phyloP scores from a whole-genome alignment of 2,888 invertebrate genomes.

The Leuctra nigra region DNA sequence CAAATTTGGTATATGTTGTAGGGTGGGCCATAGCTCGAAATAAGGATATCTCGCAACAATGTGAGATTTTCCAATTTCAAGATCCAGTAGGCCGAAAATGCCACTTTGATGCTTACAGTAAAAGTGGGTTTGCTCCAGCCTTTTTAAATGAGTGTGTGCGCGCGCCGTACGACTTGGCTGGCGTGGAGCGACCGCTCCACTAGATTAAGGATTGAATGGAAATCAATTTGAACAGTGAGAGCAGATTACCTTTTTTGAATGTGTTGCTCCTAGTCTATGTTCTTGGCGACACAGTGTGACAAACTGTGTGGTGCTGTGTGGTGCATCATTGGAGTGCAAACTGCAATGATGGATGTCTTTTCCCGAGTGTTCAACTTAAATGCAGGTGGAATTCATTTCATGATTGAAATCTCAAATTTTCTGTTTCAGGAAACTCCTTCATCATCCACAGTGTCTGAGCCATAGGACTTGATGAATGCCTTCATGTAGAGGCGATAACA shows the following conservation, averaged over 20 bases:
- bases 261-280: background rate
- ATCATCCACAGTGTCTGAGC: background rate
- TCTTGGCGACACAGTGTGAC: background rate
- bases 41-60: too few relatives aligned
- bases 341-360: background rate
- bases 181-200: too few relatives aligned
- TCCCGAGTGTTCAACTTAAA: background rate
- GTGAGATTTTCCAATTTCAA: too few relatives aligned
- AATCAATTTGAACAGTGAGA: background rate
- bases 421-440: background rate
- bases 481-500: background rate
- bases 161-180: too few relatives aligned
- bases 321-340: background rate
- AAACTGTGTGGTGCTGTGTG: background rate
- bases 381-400: background rate
- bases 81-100: too few relatives aligned
- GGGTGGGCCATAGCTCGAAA: too few relatives aligned
- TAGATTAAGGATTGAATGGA: background rate
- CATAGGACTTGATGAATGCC: background rate
- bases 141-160: too few relatives aligned
- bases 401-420: background rate
- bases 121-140: too few relatives aligned
- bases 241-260: background rate
- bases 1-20: too few relatives aligned
- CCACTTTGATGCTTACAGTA: too few relatives aligned